These are phyloP conservation scores for Porites lobata DNA, from an alignment of 92 coral and sea anemone species.

Conservation along the genomic window DNA sequence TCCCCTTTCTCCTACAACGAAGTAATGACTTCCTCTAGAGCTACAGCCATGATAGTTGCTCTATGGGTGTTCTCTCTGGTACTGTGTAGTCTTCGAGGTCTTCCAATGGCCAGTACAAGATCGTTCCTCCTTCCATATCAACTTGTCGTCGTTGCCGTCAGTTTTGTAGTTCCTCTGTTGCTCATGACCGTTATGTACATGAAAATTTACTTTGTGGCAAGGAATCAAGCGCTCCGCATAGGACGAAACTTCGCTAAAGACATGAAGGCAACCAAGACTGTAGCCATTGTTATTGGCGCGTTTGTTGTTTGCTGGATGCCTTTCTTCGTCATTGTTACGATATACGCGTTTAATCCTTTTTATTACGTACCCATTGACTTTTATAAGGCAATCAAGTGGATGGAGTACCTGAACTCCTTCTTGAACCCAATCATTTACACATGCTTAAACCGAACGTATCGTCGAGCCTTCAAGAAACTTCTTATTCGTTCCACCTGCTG, in stretches of 20 bases:
- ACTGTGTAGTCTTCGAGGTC: conserved; percentile 21
- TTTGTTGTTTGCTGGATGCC: conserved; percentile 94
- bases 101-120: not conserved
- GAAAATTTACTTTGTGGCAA: conserved; percentile 89
- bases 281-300: conserved; percentile 95
- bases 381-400: conserved; percentile 79
- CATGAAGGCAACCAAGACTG: conserved; percentile 95
- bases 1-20: conserved; percentile 87
- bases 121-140: conserved; percentile 29
- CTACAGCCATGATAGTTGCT: conserved; percentile 73
- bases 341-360: conserved; percentile 42
- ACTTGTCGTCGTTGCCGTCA: conserved; percentile 58
- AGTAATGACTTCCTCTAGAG: conserved; percentile 78
- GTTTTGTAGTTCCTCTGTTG: conserved; percentile 81
- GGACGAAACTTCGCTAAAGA: conserved; percentile 91
- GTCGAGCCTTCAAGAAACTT: conserved; percentile 82
- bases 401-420: conserved; percentile 91
- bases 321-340: conserved; percentile 65
- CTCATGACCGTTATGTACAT: conserved; percentile 87
- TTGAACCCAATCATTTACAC: conserved; percentile 93
- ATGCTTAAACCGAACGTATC: conserved; percentile 85
- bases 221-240: conserved; percentile 91
- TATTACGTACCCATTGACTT: not conserved
- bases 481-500: conserved; percentile 38
- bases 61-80: conserved; percentile 88